Conservation (phyloP, 1,140 invertebrate species). For the Augochlora pura region DNA sequence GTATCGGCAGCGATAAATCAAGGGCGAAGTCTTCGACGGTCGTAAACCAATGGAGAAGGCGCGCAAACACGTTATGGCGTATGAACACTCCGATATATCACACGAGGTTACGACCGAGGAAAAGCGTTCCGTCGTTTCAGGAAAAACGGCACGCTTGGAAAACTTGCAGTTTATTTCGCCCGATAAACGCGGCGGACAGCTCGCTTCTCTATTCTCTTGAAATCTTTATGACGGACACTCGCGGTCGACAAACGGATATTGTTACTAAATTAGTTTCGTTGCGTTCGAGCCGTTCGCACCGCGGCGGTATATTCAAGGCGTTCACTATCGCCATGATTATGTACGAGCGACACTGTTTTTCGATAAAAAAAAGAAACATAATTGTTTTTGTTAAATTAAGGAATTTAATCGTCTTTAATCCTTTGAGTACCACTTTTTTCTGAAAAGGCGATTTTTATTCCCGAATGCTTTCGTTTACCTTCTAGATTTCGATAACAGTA, state of each 20-base stretch:
- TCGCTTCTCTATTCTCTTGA: slow-evolving; percentile 2
- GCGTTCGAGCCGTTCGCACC: too few species aligned
- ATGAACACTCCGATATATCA: slow-evolving; percentile 45
- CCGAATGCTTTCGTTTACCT: too few species aligned
- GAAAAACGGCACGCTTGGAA: slow-evolving; percentile 10
- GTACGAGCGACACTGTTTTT: too few species aligned
- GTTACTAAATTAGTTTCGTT: too few species aligned
- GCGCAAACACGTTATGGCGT: slow-evolving; percentile 37
- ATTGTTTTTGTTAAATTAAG: too few species aligned
- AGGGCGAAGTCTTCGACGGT: slow-evolving; percentile 24
- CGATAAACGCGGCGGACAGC: slow-evolving; percentile 20
- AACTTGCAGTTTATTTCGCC: slow-evolving; percentile 31
- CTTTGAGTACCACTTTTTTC: too few species aligned
- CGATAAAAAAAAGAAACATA: too few species aligned
- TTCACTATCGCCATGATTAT: too few species aligned
- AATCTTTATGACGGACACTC: slow-evolving; percentile 12
- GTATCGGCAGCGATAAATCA: slow-evolving; percentile 35
- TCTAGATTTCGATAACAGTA: too few species aligned
- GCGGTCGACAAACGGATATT: neutral
- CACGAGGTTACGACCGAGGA: slow-evolving; percentile 33
- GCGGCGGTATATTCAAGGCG: too few species aligned
- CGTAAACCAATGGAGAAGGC: slow-evolving; percentile 46
- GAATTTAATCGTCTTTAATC: too few species aligned
- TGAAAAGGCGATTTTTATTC: too few species aligned
- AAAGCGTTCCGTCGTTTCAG: slow-evolving; percentile 36